Conservation (phyloP, 2,797 vertebrate species). For the Coracias cyanogaster region DNA sequence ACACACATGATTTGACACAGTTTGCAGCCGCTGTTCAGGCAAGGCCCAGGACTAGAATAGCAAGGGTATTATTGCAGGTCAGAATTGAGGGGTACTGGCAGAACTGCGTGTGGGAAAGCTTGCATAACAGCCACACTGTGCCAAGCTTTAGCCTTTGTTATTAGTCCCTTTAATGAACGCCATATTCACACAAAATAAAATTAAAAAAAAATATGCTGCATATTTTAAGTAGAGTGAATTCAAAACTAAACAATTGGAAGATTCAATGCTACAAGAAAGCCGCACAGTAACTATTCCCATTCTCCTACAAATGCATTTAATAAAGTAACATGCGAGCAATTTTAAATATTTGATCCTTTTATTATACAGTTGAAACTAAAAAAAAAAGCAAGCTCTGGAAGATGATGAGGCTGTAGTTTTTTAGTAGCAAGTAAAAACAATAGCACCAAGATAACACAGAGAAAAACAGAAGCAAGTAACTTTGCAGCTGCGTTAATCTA, state of each 20-base stretch:
- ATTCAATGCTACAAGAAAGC: conserved; percentile 53
- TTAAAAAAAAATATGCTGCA: conserved; percentile 46
- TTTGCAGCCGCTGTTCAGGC: conserved; percentile 46
- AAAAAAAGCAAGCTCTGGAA: not conserved
- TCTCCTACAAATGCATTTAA: conserved; percentile 54
- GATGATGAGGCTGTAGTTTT: conserved; percentile 55
- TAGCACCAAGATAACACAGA: conserved; percentile 43
- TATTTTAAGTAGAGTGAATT: conserved; percentile 71
- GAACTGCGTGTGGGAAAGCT: conserved; percentile 69
- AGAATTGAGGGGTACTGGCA: conserved; percentile 68
- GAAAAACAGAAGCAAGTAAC: conserved; percentile 28
- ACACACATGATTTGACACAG: conserved; percentile 51
- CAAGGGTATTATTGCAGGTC: conserved; percentile 71
- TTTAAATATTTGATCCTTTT: conserved; percentile 61
- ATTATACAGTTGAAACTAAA: not conserved
- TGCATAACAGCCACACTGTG: conserved; percentile 65
- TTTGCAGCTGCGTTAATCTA: conserved; percentile 20
- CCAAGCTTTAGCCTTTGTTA: conserved; percentile 75
- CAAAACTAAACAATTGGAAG: conserved; percentile 74
- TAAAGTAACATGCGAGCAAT: conserved; percentile 46
- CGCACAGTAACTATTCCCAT: conserved; percentile 45
- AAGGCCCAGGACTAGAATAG: conserved; percentile 61
- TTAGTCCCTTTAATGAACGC: conserved; percentile 74
- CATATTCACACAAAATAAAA: conserved; percentile 63
- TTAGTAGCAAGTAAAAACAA: conserved; percentile 65